Base-by-base conservation (phyloP, 2,797 vertebrate species). In the Melanotaenia parkinsoni region DNA sequence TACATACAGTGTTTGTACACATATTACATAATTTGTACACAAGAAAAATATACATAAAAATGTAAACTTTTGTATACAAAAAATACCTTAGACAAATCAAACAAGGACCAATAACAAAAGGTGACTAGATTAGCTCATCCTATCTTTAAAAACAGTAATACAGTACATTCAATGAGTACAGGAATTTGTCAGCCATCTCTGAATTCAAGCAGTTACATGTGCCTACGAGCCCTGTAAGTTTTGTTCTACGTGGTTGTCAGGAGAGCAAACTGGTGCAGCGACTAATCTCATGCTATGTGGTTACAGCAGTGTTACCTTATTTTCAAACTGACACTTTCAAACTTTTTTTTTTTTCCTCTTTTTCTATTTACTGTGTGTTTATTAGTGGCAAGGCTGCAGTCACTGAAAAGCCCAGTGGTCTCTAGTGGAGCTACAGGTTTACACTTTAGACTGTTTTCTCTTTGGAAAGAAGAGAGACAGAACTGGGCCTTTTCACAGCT, bases 1-100 rank as follows among this genome's bases (percentile, higher is more conserved):
- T 98, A 98, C 97, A 97, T 97, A 98, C 96, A 98, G 96, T 98
- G 97, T 99, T 99, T 99, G 96, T 98, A 99, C 97, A 99, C 97
- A 97, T 98, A 98, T 99, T 99, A 99, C 97, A 99, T 97, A 85
- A 94, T 98, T 97, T 98, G 96, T 99, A 99, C 98, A 99, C 96
- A 96, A 99, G 97, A 99, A 99, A 98, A 99, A 99, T 99, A 99
- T 99, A 99, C 97, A 99, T 99, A 99, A 98, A 99, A 99, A 99
- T 99, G 98, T 99, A 99, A 99, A 99, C 98, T 94, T 99, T 95
- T 98, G 97, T 99, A 98, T 99, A 99, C 97, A 98, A 99, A 99
- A 99, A 99, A 97, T 96, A 96, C 97, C 97, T 98, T 98, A 97
- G 97, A 98, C 96, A 96, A 97, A 98, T 97, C 96, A 98, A 99